phyloP scores from a whole-genome alignment of 2,888 invertebrate species.

The Himalopsyche tibetana region DNA sequence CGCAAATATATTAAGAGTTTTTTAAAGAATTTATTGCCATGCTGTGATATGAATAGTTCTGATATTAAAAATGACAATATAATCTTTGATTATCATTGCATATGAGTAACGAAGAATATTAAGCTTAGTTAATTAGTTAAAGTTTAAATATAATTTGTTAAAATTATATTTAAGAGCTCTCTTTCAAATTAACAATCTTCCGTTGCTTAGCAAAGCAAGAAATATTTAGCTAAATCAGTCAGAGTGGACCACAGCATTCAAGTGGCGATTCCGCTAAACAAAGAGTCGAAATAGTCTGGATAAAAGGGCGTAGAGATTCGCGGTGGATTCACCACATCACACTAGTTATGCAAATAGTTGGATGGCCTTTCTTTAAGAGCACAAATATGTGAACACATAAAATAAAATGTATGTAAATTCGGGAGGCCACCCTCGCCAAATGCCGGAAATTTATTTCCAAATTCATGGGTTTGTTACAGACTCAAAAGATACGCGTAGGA shows the following conservation, averaged over 20 bases:
- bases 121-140: too few species aligned
- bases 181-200: too few species aligned
- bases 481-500: conserved; percentile 63
- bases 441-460: conserved; percentile 65
- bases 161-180: not conserved
- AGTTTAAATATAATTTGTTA: too few species aligned
- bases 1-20: too few species aligned
- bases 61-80: too few species aligned
- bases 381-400: conserved; percentile 64
- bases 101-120: too few species aligned
- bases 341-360: conserved; percentile 64
- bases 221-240: not conserved
- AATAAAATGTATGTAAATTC: conserved; percentile 65
- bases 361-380: conserved; percentile 62
- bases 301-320: conserved; percentile 46
- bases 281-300: not conserved
- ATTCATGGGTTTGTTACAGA: conserved; percentile 65
- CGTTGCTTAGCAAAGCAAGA: too few species aligned
- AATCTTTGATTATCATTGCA: too few species aligned
- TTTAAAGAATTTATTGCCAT: too few species aligned
- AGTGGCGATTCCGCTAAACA: not conserved
- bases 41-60: too few species aligned
- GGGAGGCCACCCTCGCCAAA: conserved; percentile 56
- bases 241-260: not conserved
- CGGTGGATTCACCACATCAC: conserved; percentile 54